phyloP scores from a whole-genome alignment of 1,140 invertebrate species.

The Euwallacea similis region DNA sequence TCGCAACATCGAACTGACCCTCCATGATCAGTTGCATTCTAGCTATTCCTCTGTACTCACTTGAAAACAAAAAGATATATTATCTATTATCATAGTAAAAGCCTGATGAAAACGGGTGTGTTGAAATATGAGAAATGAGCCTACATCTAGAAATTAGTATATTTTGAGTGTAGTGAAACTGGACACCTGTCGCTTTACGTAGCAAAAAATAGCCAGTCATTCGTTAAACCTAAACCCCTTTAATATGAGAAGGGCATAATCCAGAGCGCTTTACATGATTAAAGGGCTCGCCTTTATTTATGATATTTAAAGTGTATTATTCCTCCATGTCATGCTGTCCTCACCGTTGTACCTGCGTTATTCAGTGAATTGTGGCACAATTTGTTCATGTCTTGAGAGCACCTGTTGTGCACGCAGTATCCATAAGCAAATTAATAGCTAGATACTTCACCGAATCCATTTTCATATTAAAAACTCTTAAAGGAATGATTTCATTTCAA shows the following conservation, averaged over 20 bases:
- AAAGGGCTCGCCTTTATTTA: constrained; percentile 23
- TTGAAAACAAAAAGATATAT: no score
- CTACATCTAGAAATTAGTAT: no score
- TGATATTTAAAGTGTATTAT: constrained; percentile 25
- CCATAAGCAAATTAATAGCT: no score
- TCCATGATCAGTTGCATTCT: no score
- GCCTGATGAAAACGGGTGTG: background rate
- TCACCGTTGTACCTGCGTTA: constrained; percentile 5
- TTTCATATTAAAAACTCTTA: no score
- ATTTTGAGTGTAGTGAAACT: constrained; percentile 1
- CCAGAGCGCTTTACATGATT: constrained; percentile 25
- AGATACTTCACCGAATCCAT: no score
- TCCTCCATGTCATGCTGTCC: constrained; percentile 19
- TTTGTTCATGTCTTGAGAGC: constrained; percentile 11
- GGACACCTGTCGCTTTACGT: constrained; percentile 13
- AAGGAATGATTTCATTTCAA: no score
- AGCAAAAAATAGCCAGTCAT: constrained; percentile 15
- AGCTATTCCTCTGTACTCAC: no score
- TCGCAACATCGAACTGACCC: no score
- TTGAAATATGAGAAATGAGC: no score
- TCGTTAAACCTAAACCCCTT: constrained; percentile 16
- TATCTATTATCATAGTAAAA: no score
- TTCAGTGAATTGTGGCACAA: constrained; percentile 9
- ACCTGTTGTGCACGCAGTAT: constrained; percentile 6
- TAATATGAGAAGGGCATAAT: constrained; percentile 23